Evolutionary conservation across 2,888 invertebrate species (phyloP), one percentile per base, ranked within the genome.

Genomic region (Aproaerema taeniolella): DNA sequence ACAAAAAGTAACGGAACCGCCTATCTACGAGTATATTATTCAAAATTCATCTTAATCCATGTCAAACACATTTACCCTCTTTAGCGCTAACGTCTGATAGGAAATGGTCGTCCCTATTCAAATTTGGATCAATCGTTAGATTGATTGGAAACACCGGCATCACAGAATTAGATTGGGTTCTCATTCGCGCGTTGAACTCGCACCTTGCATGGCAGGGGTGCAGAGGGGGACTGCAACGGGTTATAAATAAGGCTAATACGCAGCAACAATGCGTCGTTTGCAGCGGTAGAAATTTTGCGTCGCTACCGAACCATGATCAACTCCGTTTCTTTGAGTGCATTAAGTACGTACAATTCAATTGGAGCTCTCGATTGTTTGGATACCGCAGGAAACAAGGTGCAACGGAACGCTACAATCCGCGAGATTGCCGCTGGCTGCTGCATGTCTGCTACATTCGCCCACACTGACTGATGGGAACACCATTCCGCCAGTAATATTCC

Each of bases 141-240:
- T 49, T 66, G 64, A 63, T 64, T 57, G 59, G 56, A 64, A 60
- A 55, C 58, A 59, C 54, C 51, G 53, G 56, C 53, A 57, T 61
- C 48, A 52, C 55, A 50, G 60, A 66, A 63, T 68, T 69, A 63
- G 64, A 66, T 65, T 63, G 50, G 52, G 52, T 51, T 53, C 57
- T 56, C 41, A 42, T 42, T 45, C 36, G 48, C 49, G 45, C 54
- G 37, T 61, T 54, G 51, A 50, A 49, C 29, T 45, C 41, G 49
- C 54, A 45, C 51, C 49, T 53, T 43, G 47, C 45, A n/a, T 5
- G 31, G 30, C 8, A 15, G 32, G 15, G 38, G 32, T 37, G 31
- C n/a, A 38, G 43, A 42, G 41, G 42, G 41, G 49, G 49, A 46
- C 45, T 49, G 50, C 46, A 54, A 46, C 49, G 47, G 49, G 57